Evolutionary conservation across 2,797 vertebrate genomes (phyloP).

Genomic region (Morelia viridis): DNA sequence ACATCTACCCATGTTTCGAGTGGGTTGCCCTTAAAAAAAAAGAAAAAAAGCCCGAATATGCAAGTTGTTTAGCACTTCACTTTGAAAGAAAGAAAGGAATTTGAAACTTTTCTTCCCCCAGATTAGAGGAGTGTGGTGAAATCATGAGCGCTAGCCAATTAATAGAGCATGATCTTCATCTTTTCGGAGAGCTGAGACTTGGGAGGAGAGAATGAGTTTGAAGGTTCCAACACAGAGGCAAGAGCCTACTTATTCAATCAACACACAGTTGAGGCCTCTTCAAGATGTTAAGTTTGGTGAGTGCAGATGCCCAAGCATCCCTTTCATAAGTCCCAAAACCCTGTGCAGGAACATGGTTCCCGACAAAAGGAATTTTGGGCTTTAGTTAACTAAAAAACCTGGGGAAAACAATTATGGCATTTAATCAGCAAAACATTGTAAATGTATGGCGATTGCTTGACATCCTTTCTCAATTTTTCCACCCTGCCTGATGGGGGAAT

Average conservation of each 20-base stretch:
- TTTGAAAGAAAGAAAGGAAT: neutral
- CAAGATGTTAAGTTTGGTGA: too few relatives aligned
- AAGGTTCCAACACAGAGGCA: neutral
- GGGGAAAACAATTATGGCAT: neutral
- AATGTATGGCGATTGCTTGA: neutral
- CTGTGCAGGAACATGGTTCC: neutral
- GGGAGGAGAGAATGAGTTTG: neutral
- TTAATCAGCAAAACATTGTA: conserved; percentile 19
- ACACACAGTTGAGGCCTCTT: neutral
- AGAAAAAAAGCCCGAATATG: neutral
- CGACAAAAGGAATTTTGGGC: neutral
- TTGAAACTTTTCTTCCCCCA: neutral
- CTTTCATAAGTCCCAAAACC: neutral
- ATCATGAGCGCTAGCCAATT: neutral
- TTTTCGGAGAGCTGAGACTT: neutral
- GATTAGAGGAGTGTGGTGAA: neutral
- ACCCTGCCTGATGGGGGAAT: neutral
- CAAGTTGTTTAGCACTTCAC: neutral
- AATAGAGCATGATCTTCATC: neutral
- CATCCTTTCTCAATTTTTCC: neutral
- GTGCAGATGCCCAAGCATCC: neutral
- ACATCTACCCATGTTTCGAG: neutral
- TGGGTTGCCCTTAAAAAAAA: neutral
- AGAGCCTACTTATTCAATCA: neutral
- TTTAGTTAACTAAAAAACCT: neutral